A percentile compares a stretch with the other conserved stretches of the same genome.
Evolutionary conservation across 2,797 vertebrate species (phyloP).

Genomic region (Paguma larvata): DNA sequence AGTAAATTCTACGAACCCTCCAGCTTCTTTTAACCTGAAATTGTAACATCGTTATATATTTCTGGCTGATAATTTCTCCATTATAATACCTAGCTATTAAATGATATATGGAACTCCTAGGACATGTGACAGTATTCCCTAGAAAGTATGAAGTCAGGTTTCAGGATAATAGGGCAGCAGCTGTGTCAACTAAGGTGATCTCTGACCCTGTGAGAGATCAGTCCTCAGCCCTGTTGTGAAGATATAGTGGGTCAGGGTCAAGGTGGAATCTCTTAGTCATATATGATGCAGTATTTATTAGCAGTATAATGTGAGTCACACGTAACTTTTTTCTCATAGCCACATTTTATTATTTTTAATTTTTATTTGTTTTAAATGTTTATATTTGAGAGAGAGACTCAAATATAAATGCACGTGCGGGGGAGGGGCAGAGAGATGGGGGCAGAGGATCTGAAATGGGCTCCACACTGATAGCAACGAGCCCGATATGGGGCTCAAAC

Average conservation of each 20-base stretch:
- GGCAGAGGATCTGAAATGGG: background rate
- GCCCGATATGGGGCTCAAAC: background rate
- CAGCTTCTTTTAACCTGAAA: conserved; percentile 13
- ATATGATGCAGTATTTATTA: background rate
- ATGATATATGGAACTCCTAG: background rate
- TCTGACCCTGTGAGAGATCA: background rate
- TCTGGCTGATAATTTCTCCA: background rate
- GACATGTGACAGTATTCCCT: background rate
- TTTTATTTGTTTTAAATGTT: background rate
- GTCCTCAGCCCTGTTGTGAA: background rate
- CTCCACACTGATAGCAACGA: background rate
- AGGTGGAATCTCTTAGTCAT: background rate
- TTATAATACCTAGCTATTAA: background rate
- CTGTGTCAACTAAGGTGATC: background rate
- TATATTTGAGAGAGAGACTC: background rate
- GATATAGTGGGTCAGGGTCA: background rate
- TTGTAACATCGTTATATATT: background rate
- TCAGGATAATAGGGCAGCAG: background rate
- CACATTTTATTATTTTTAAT: background rate
- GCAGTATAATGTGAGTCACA: background rate
- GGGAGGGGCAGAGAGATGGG: background rate
- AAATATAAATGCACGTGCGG: no score
- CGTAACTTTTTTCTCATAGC: background rate
- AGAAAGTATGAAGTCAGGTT: background rate
- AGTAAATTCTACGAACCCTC: background rate